phyloP scores from a whole-genome alignment of 2,888 invertebrate species.

The Carpatolechia fugitivella region DNA sequence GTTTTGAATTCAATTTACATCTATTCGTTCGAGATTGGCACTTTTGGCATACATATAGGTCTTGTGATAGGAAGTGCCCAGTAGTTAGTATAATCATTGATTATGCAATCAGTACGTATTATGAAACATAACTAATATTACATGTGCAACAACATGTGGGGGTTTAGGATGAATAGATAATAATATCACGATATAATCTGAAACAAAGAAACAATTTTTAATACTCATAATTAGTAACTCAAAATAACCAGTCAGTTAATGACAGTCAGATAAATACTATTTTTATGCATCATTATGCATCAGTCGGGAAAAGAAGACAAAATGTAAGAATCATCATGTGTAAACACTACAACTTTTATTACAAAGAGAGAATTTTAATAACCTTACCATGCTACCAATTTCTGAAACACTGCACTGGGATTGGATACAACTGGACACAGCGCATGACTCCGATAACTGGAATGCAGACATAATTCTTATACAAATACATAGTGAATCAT shows the following conservation, averaged over 20 bases:
- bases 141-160: too few relatives aligned
- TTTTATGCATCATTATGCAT: conserved; percentile 52
- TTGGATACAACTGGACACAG: too few relatives aligned
- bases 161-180: too few relatives aligned
- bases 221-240: not conserved
- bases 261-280: not conserved
- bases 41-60: too few relatives aligned
- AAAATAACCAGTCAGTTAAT: not conserved
- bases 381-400: not conserved
- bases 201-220: not conserved
- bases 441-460: not conserved
- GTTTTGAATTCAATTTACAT: too few relatives aligned
- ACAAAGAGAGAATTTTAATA: not conserved
- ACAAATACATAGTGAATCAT: too few relatives aligned
- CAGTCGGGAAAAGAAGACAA: conserved; percentile 78
- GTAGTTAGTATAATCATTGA: too few relatives aligned
- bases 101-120: too few relatives aligned
- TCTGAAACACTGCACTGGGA: not conserved
- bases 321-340: conserved; percentile 47
- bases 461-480: not conserved
- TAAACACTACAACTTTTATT: not conserved
- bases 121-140: too few relatives aligned
- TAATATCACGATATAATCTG: too few relatives aligned
- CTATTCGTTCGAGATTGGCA: too few relatives aligned
- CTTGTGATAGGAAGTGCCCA: too few relatives aligned